Percentiles rank a stretch among this genome's conserved stretches.
These are phyloP conservation scores for Callipepla squamata DNA, from an alignment of 2,113 vertebrate genomes.

Conservation along the genomic window DNA sequence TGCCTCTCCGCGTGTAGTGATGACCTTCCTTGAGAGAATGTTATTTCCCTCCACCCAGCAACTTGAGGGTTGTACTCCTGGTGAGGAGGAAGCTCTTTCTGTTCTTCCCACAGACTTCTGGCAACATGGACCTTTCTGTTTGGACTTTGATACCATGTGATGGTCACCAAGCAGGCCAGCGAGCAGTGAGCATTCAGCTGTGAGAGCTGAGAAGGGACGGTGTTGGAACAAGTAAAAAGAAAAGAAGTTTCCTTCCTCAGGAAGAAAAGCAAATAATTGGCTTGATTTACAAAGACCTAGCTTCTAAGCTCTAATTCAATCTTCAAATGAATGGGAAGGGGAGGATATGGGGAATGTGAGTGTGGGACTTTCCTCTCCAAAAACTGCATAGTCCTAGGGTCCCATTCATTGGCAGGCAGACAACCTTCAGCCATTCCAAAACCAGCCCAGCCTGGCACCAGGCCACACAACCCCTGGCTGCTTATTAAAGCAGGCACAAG, in stretches of 20 bases:
- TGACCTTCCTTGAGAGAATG: not conserved
- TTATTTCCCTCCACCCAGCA: not conserved
- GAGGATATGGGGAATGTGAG: not conserved
- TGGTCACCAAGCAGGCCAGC: not conserved
- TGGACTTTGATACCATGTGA: not conserved
- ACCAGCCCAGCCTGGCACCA: constrained; percentile 27
- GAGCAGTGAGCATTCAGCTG: not conserved
- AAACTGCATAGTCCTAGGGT: not conserved
- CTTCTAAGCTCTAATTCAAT: constrained; percentile 60
- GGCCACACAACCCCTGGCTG: not conserved
- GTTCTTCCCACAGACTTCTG: not conserved
- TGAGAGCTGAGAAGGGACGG: not conserved
- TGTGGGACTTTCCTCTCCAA: not conserved
- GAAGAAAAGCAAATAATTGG: constrained; percentile 50
- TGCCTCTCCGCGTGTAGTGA: accelerated
- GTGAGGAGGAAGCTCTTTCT: not conserved
- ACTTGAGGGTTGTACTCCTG: not conserved
- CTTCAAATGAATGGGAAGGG: constrained; percentile 36
- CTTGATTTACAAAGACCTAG: constrained; percentile 35
- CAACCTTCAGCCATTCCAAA: not conserved
- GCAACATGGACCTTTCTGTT: not conserved
- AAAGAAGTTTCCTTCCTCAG: constrained; percentile 55
- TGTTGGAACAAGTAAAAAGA: constrained; percentile 54
- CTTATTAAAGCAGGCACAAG: constrained; percentile 18
- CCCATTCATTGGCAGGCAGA: constrained; percentile 41